Percentiles rank a stretch among this genome's conserved stretches.
Evolutionary conservation across 2,888 invertebrate species (phyloP).

Genomic region (Dicyrtomina minuta): DNA sequence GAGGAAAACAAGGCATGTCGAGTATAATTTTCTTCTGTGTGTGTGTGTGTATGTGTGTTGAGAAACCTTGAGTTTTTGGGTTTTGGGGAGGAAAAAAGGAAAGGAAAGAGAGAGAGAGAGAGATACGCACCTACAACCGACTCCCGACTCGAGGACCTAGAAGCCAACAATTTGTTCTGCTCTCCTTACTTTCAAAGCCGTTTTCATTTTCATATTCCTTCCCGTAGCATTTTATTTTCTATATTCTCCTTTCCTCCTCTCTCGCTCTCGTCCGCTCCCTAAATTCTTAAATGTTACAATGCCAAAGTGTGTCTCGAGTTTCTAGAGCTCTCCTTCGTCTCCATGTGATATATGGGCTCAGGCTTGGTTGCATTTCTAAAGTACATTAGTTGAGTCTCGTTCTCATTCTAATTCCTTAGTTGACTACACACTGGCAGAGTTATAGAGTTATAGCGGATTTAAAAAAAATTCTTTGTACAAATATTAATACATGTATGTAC

Average conservation of each 20-base stretch:
- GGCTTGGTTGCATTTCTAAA: too few species aligned
- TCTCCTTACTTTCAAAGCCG: slow-evolving; percentile 18
- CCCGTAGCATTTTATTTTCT: slow-evolving; percentile 10
- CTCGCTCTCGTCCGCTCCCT: background rate
- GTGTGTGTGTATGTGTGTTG: too few species aligned
- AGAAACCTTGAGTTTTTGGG: too few species aligned
- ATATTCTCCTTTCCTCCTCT: slow-evolving; percentile 2
- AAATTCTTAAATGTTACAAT: too few species aligned
- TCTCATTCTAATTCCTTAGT: too few species aligned
- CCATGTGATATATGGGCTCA: too few species aligned
- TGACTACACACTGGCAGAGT: too few species aligned
- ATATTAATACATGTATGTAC: background rate
- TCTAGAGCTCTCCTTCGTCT: too few species aligned
- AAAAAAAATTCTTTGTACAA: too few species aligned
- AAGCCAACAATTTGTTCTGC: slow-evolving; percentile 29
- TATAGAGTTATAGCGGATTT: too few species aligned
- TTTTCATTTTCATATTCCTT: slow-evolving; percentile 11
- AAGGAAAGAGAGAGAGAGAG: slow-evolving; percentile 12
- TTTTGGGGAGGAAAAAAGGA: slow-evolving; percentile 3
- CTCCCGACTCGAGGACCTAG: background rate
- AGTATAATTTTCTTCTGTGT: too few species aligned
- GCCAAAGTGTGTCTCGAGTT: background rate
- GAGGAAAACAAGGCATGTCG: background rate
- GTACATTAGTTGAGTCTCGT: too few species aligned
- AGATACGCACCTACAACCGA: slow-evolving; percentile 17